Base-by-base conservation (phyloP, 92 coral and sea anemone genomes). In the Porites lobata region DNA sequence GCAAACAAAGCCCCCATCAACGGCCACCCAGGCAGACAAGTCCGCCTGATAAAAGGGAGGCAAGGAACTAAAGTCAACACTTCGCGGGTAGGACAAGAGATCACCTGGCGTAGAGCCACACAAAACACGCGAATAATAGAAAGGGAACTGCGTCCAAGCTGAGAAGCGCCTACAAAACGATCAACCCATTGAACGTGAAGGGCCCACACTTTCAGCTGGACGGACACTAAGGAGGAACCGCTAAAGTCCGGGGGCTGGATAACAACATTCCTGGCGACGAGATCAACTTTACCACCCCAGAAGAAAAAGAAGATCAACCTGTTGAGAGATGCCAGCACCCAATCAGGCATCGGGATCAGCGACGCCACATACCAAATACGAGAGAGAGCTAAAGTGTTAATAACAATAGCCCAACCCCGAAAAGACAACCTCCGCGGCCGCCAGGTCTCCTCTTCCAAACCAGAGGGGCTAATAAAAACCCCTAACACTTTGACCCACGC, bases 381-480 rank as follows among this genome's bases (percentile, higher is more conserved):
- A 29, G 32, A 29, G 0, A 29, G 32, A 29, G 32, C 32, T 29
- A 29, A 29, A 0, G 32, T 2, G 32, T 29, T 29, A 29, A 29
- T 2, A 29, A 29, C 32, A 29, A 29, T 2, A 29, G 32, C 32
- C 3, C 32, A 0, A 0, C 2, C 3, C 32, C 32, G 32, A 29
- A 29, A 29, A 2, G 32, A 29, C 3, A 29, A 29, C 32, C 32
- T 29, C 32, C 32, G 2, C 0, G 80, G 80, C 20, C 66, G 12
- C 80, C 80, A 76, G 17, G 43, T 63, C 6, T 9, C 58, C 38
- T 78, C 72, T 0, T 78, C 83, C 56, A 78, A 2, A 38, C 12
- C 4, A 4, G 58, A 69, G 6, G 15, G 53, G 11, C 83, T 61
- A 6, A 78, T 17, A 26, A 62, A 78, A 5, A 78, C 69, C 4